Conservation (phyloP, 1,140 invertebrate genomes). For the Capitella teleta region DNA sequence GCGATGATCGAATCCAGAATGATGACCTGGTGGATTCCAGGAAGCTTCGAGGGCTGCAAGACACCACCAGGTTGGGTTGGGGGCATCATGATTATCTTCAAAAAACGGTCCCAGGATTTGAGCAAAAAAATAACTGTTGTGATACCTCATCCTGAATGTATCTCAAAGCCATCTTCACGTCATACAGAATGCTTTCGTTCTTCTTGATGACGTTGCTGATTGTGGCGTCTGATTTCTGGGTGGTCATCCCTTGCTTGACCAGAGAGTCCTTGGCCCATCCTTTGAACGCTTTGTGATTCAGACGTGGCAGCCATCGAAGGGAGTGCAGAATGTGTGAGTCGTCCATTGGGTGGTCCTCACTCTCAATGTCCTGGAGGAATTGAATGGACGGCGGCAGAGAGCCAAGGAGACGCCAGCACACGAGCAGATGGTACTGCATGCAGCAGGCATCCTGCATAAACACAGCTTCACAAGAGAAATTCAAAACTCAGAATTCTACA, state of each 20-base stretch:
- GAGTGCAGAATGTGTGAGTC: constrained; percentile 55
- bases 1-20: constrained; percentile 57
- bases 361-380: constrained; percentile 67
- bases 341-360: constrained; percentile 41
- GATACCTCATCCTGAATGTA: constrained; percentile 31
- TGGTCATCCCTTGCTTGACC: constrained; percentile 80
- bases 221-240: constrained; percentile 65
- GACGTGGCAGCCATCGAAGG: constrained; percentile 61
- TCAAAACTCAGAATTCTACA: not conserved
- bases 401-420: constrained; percentile 68
- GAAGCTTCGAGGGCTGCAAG: constrained; percentile 39
- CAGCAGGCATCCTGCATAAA: constrained; percentile 57
- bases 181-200: constrained; percentile 56
- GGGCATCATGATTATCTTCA: constrained; percentile 36
- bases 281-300: constrained; percentile 59
- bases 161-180: constrained; percentile 55
- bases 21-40: constrained; percentile 54
- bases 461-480: constrained; percentile 12
- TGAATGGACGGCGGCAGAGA: constrained; percentile 76
- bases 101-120: constrained; percentile 4
- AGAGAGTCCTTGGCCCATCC: constrained; percentile 64
- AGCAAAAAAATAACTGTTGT: not conserved
- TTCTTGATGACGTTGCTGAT: constrained; percentile 56
- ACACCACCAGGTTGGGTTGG: constrained; percentile 19
- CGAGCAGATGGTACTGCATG: constrained; percentile 67